Evolutionary conservation across 1,140 invertebrate species (phyloP).

Genomic region (Cecropterus lyciades): DNA sequence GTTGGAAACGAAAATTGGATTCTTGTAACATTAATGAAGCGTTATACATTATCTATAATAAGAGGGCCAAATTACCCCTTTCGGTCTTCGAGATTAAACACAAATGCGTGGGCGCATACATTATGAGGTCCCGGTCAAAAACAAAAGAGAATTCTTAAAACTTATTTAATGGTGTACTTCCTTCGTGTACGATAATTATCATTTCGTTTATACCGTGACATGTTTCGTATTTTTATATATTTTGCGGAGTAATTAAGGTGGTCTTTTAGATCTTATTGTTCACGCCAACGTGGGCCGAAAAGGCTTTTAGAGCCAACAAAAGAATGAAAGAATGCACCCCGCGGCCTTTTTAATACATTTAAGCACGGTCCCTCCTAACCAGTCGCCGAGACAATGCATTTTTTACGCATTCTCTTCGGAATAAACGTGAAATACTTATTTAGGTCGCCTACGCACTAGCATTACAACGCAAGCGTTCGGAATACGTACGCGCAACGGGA

Average conservation of each 20-base stretch:
- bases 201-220: constrained; percentile 1
- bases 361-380: constrained; percentile 39
- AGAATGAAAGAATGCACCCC: constrained; percentile 47
- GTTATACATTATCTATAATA: background rate
- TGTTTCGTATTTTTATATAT: background rate
- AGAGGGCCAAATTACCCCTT: constrained; percentile 10
- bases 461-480: too few relatives aligned
- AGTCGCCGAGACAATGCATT: constrained; percentile 50
- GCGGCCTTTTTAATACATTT: constrained; percentile 41
- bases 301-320: constrained; percentile 46
- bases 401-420: constrained; percentile 33
- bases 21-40: too few relatives aligned
- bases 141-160: constrained; percentile 12
- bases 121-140: constrained; percentile 7
- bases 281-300: constrained; percentile 34
- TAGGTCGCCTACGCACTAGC: background rate
- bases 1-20: too few relatives aligned
- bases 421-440: constrained; percentile 2
- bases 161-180: constrained; percentile 11
- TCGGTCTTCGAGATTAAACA: constrained; percentile 12
- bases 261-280: constrained; percentile 5
- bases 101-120: constrained; percentile 11
- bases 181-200: constrained; percentile 1
- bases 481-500: too few relatives aligned
- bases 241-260: constrained; percentile 3